Percentiles rank a stretch among this genome's conserved stretches.
Conservation (phyloP, 2,113 vertebrate species). For the Willisornis vidua region DNA sequence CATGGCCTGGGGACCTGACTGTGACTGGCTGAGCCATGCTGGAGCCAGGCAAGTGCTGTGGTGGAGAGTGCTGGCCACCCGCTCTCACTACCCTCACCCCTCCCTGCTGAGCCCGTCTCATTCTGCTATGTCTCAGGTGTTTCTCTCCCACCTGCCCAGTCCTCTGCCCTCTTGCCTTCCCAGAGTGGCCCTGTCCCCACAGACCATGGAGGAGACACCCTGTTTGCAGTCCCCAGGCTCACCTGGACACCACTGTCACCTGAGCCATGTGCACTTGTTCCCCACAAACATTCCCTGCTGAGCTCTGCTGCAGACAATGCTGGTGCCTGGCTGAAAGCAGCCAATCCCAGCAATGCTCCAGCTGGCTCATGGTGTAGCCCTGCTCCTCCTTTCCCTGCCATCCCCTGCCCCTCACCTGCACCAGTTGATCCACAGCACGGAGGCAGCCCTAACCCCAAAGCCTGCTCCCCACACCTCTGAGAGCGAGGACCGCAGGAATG, state of each 20-base stretch:
- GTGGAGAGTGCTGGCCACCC: neutral
- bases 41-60: neutral
- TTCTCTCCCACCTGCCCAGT: neutral
- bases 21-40: neutral
- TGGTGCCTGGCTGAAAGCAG: neutral
- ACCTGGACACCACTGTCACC: neutral
- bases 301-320: neutral
- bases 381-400: neutral
- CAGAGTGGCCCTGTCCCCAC: fast-evolving
- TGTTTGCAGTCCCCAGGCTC: neutral
- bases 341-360: fast-evolving
- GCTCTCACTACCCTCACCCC: neutral
- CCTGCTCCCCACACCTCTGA: neutral
- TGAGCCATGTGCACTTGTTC: neutral
- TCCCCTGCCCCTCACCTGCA: neutral
- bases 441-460: neutral
- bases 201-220: neutral
- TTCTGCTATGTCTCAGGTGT: too few relatives aligned
- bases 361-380: neutral
- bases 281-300: too few relatives aligned
- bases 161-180: neutral
- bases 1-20: neutral
- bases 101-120: neutral
- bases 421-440: neutral
- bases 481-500: neutral